These are phyloP conservation scores for Parelbella ahira DNA, from an alignment of 2,888 invertebrate genomes.

Conservation along the genomic window DNA sequence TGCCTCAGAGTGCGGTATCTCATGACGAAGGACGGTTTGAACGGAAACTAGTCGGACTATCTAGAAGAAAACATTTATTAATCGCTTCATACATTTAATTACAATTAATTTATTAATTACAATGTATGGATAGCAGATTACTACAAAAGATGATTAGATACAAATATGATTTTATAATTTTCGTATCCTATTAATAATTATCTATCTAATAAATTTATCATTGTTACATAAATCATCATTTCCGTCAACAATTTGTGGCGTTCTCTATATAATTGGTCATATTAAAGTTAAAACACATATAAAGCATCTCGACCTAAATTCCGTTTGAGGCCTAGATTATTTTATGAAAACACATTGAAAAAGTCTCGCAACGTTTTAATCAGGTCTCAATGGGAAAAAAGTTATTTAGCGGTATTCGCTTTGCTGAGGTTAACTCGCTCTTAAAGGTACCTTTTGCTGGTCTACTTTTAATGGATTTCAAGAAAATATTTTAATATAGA, in stretches of 20 bases:
- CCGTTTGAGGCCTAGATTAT: slow-evolving; percentile 20
- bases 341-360: slow-evolving; percentile 24
- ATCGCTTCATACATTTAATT: too few relatives aligned
- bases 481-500: slow-evolving; percentile 11
- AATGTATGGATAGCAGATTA: too few relatives aligned
- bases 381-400: slow-evolving; percentile 23
- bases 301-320: slow-evolving; percentile 17
- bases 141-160: too few relatives aligned
- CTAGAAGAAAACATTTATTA: too few relatives aligned
- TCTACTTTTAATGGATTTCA: slow-evolving; percentile 8
- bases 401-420: slow-evolving; percentile 23
- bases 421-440: slow-evolving; percentile 22
- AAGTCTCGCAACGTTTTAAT: slow-evolving; percentile 22
- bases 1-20: too few relatives aligned
- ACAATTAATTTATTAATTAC: too few relatives aligned
- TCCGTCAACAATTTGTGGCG: neutral
- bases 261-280: slow-evolving; percentile 7
- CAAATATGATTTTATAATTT: too few relatives aligned
- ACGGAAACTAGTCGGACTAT: too few relatives aligned
- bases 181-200: too few relatives aligned
- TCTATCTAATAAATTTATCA: too few relatives aligned
- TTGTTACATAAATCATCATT: too few relatives aligned
- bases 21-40: too few relatives aligned
- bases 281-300: slow-evolving; percentile 10
- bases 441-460: slow-evolving; percentile 17